Conservation (phyloP, 2,888 invertebrate genomes). For the Lysandra coridon region DNA sequence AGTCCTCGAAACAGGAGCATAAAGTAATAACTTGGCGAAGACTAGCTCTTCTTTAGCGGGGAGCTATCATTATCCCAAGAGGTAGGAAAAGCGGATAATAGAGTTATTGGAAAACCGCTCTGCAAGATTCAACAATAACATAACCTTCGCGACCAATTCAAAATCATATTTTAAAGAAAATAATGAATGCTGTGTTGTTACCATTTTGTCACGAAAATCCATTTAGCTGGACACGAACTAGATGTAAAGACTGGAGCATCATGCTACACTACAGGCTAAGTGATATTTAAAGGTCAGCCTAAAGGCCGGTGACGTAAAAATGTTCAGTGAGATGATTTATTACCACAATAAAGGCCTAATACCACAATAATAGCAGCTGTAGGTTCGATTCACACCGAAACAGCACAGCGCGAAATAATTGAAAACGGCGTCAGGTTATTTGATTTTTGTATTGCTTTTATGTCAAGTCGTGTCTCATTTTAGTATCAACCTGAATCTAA, state of each 20-base stretch:
- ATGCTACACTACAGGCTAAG: neutral
- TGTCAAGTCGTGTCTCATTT: neutral
- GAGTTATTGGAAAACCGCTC: too few relatives aligned
- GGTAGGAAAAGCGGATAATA: too few relatives aligned
- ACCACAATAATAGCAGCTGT: neutral
- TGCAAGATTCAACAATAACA: too few relatives aligned
- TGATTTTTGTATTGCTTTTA: neutral
- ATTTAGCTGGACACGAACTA: neutral
- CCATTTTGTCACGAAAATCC: neutral
- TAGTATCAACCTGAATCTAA: neutral
- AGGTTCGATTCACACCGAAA: neutral
- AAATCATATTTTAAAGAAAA: neutral
- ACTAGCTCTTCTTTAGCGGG: too few relatives aligned
- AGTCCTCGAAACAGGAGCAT: too few relatives aligned
- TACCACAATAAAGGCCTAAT: neutral
- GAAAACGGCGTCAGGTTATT: neutral
- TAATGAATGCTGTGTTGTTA: neutral
- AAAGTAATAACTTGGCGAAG: too few relatives aligned
- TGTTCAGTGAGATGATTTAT: neutral
- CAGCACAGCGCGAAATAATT: neutral
- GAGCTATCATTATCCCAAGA: too few relatives aligned
- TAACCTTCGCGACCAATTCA: neutral
- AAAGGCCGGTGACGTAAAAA: conserved; percentile 2
- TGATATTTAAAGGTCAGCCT: conserved; percentile 11
- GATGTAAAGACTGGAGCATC: neutral